phyloP scores from a whole-genome alignment of 1,140 invertebrate species.

The Drosophila sucinea region DNA sequence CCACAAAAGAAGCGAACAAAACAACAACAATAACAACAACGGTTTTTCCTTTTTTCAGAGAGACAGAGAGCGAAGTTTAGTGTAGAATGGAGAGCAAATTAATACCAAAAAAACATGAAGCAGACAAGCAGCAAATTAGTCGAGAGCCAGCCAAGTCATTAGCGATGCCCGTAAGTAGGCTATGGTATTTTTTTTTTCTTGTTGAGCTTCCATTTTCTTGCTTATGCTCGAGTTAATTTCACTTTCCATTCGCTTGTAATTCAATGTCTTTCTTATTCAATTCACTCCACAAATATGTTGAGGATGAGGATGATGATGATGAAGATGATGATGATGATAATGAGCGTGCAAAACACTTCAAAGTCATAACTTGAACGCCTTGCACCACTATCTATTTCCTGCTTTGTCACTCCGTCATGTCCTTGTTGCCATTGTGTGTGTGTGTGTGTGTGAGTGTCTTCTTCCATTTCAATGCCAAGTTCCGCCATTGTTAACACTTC shows the following conservation, averaged over 20 bases:
- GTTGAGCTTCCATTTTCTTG: too few species aligned
- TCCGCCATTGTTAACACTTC: slow-evolving; percentile 70
- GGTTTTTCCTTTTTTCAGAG: too few species aligned
- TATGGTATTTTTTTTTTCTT: slow-evolving; percentile 22
- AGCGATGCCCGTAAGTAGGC: slow-evolving; percentile 39
- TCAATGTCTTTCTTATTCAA: slow-evolving; percentile 34
- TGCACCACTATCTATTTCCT: slow-evolving; percentile 47
- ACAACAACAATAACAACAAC: background rate
- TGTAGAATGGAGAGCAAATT: slow-evolving; percentile 37
- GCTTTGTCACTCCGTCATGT: slow-evolving; percentile 42
- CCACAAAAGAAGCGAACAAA: slow-evolving; percentile 18
- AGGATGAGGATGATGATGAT: background rate
- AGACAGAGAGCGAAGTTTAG: background rate
- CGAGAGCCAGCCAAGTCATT: slow-evolving; percentile 55
- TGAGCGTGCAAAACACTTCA: slow-evolving; percentile 49
- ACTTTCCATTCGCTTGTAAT: background rate
- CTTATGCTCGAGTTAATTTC: slow-evolving; percentile 2
- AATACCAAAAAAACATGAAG: slow-evolving; percentile 45
- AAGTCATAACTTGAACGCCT: slow-evolving; percentile 62
- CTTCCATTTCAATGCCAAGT: slow-evolving; percentile 58
- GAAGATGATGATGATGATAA: slow-evolving; percentile 18
- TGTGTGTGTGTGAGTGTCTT: background rate
- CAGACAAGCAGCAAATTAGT: slow-evolving; percentile 61
- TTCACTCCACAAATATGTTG: slow-evolving; percentile 4
- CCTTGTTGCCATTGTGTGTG: slow-evolving; percentile 26